Conservation (phyloP, 2,113 vertebrate genomes). For the Alethe diademata region DNA sequence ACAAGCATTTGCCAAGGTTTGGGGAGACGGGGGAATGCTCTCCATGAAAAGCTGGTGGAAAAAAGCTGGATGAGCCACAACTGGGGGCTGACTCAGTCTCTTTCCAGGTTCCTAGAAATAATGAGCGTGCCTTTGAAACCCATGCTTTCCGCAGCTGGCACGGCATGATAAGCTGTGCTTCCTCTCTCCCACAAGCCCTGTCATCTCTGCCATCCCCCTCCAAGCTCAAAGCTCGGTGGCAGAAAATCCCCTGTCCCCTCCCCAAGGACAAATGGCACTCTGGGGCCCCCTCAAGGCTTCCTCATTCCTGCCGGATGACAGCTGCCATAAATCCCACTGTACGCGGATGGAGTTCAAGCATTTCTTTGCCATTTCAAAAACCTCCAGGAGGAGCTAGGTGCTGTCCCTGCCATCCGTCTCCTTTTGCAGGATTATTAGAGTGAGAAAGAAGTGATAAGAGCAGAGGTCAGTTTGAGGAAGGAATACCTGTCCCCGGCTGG, state of each 20-base stretch:
- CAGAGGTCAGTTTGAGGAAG: neutral
- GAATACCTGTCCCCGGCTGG: neutral
- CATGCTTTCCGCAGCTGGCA: neutral
- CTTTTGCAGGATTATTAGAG: neutral
- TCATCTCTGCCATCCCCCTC: neutral
- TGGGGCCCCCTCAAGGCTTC: neutral
- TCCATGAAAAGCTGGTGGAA: neutral
- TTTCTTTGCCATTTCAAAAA: neutral
- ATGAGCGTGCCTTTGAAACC: neutral
- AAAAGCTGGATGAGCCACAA: neutral
- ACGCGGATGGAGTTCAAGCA: neutral
- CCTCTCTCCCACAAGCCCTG: neutral
- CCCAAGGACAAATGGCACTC: neutral
- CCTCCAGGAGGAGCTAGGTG: neutral
- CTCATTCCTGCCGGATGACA: neutral
- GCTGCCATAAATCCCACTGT: slow-evolving; percentile 30
- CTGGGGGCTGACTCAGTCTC: neutral
- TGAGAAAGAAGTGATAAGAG: neutral
- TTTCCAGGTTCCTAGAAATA: neutral
- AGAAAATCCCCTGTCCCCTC: neutral
- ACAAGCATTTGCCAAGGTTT: fast-evolving
- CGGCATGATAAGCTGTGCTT: neutral
- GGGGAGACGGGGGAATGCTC: neutral
- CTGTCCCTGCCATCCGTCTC: neutral
- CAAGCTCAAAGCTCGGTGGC: neutral